phyloP scores from a whole-genome alignment of 2,113 vertebrate genomes.

The Toxotes jaculatrix region DNA sequence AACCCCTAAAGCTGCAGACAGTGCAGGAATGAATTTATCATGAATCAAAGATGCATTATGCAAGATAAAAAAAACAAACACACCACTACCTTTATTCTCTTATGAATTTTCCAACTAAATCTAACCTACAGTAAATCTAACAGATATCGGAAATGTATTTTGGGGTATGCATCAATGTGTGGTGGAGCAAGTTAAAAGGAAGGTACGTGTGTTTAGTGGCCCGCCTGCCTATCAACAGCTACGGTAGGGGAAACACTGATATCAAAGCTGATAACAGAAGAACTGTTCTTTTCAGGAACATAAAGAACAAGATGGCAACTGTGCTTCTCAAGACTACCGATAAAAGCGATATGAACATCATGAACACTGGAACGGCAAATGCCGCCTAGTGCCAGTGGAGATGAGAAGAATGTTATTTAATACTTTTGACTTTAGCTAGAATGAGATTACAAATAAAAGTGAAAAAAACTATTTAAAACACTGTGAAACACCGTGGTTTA shows the following conservation, averaged over 20 bases:
- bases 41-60: not conserved
- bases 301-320: not conserved
- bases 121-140: not conserved
- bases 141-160: not conserved
- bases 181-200: not conserved
- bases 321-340: not conserved
- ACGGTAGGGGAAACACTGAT: conserved; percentile 36
- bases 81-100: too few species aligned
- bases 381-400: not conserved
- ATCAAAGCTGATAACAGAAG: conserved; percentile 13
- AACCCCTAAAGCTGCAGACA: not conserved
- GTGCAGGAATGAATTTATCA: not conserved
- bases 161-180: not conserved
- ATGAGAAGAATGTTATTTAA: not conserved
- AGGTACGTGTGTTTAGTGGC: not conserved
- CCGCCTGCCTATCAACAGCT: not conserved
- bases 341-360: not conserved
- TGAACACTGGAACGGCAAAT: not conserved
- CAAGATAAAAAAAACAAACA: too few species aligned
- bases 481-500: not conserved
- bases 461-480: not conserved
- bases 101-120: too few species aligned
- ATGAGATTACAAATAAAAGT: not conserved
- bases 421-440: not conserved
- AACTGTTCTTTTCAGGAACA: conserved; percentile 19